These are phyloP conservation scores for Drosophila ohnishii DNA, from an alignment of 1,140 invertebrate species.

Conservation along the genomic window DNA sequence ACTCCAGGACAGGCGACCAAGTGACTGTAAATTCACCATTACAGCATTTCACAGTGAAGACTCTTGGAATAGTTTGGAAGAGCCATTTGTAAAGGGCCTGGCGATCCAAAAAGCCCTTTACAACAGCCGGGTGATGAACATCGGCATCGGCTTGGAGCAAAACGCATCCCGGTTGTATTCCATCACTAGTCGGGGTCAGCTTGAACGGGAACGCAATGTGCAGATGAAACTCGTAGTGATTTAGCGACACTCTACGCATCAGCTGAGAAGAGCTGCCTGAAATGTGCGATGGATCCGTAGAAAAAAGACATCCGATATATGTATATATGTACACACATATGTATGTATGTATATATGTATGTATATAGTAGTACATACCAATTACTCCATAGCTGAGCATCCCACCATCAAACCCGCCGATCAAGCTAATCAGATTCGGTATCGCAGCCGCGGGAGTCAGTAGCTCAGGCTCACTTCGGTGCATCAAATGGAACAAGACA, in stretches of 20 bases:
- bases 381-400: no score
- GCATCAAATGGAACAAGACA: no score
- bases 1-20: neutral
- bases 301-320: no score
- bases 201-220: neutral
- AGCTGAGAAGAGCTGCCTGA: neutral
- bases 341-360: no score
- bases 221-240: neutral
- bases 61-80: neutral
- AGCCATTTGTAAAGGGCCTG: neutral
- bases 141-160: neutral
- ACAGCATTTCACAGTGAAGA: neutral
- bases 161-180: neutral
- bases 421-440: no score
- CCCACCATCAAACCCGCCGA: no score
- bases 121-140: neutral
- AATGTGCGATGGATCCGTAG: neutral
- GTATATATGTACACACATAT: no score
- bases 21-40: neutral
- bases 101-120: neutral
- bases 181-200: neutral
- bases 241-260: neutral
- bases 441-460: no score
- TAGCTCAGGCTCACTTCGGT: no score
- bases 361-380: no score